These are phyloP conservation scores for Sturnira hondurensis DNA, from an alignment of 2,113 vertebrate species.

Conservation along the genomic window DNA sequence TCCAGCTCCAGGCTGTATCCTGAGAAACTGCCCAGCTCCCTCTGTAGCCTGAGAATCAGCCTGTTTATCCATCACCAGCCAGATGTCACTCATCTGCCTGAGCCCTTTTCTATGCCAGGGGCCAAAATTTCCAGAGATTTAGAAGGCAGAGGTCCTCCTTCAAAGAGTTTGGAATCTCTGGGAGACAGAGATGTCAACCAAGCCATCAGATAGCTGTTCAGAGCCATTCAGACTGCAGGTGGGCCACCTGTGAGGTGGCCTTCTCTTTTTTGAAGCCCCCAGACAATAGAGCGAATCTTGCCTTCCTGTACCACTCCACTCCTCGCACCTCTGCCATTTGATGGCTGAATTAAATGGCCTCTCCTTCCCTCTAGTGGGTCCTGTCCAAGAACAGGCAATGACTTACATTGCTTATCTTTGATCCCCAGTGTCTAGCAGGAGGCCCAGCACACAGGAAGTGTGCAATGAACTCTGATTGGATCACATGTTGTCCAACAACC, in stretches of 20 bases:
- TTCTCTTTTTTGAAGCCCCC: background rate
- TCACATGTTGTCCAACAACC: background rate
- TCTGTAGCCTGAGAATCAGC: background rate
- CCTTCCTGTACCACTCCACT: background rate
- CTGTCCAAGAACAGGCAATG: background rate
- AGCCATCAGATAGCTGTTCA: rapidly evolving
- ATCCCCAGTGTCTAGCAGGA: background rate
- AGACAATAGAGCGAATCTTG: background rate
- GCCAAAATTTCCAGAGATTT: background rate
- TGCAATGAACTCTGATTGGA: background rate
- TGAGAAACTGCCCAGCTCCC: too few relatives aligned
- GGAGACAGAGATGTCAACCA: background rate
- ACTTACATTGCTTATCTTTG: background rate
- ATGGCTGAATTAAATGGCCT: background rate
- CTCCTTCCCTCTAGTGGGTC: background rate
- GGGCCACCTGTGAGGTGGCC: background rate
- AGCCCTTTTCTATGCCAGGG: background rate
- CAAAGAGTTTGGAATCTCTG: background rate
- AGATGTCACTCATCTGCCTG: background rate
- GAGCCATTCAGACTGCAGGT: background rate
- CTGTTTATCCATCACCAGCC: too few relatives aligned
- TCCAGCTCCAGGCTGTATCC: background rate
- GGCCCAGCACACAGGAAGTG: background rate
- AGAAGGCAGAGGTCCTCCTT: background rate
- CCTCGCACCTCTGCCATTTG: background rate